phyloP scores from a whole-genome alignment of 2,888 invertebrate genomes.

The Acrocera orbiculus region DNA sequence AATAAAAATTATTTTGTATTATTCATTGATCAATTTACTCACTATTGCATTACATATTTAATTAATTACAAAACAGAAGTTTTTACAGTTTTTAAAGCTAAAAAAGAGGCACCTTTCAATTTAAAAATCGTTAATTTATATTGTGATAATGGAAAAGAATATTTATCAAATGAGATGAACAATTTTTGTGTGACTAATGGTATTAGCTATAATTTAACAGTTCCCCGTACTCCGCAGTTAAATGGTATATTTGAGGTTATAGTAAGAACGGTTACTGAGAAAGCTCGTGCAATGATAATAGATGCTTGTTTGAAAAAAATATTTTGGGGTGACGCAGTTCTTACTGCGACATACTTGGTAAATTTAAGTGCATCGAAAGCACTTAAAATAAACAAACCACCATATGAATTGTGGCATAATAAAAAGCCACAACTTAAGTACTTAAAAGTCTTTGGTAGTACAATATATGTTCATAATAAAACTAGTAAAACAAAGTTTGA shows the following conservation, averaged over 20 bases:
- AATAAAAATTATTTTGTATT: slow-evolving; percentile 9
- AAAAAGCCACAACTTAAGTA: slow-evolving; percentile 20
- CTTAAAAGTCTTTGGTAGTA: slow-evolving; percentile 21
- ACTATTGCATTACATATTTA: slow-evolving; percentile 19
- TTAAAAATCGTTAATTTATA: slow-evolving; percentile 18
- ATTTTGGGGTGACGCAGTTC: slow-evolving; percentile 25
- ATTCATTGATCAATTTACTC: slow-evolving; percentile 14
- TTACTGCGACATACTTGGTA: slow-evolving; percentile 22
- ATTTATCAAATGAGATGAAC: slow-evolving; percentile 20
- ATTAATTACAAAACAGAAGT: slow-evolving; percentile 17
- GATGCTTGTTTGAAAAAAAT: slow-evolving; percentile 18
- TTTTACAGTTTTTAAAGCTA: slow-evolving; percentile 15
- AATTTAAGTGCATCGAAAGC: slow-evolving; percentile 23
- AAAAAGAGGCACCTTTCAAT: slow-evolving; percentile 17
- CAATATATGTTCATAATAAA: slow-evolving; percentile 19
- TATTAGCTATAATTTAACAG: slow-evolving; percentile 23
- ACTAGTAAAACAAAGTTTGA: slow-evolving; percentile 18
- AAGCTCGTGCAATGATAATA: slow-evolving; percentile 20
- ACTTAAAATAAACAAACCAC: slow-evolving; percentile 19
- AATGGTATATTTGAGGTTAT: slow-evolving; percentile 26
- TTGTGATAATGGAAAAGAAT: slow-evolving; percentile 20
- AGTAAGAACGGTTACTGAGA: slow-evolving; percentile 23
- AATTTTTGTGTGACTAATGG: slow-evolving; percentile 19
- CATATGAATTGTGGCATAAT: slow-evolving; percentile 24
- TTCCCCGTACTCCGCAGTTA: slow-evolving; percentile 24